Conservation (phyloP, 2,888 invertebrate genomes). For the Lasioglossum zephyrum region DNA sequence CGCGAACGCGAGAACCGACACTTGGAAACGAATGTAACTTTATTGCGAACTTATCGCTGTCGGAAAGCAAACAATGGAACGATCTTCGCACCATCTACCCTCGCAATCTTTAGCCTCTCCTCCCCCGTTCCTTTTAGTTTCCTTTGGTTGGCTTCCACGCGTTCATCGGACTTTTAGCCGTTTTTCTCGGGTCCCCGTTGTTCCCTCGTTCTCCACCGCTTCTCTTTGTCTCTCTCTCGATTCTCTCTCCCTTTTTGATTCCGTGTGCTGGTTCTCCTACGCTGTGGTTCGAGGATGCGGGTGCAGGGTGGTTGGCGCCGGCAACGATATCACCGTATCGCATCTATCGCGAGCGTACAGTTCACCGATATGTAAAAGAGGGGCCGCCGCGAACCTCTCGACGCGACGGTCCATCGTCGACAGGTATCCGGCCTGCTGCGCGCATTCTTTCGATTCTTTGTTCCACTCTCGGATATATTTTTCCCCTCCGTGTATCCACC, state of each 20-base stretch:
- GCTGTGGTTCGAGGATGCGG: slow-evolving; percentile 16
- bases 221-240: slow-evolving; percentile 28
- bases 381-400: slow-evolving; percentile 43
- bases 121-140: slow-evolving; percentile 12
- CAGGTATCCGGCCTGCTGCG: slow-evolving; percentile 54
- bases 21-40: slow-evolving; percentile 83
- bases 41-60: slow-evolving; percentile 84
- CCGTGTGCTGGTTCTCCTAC: not conserved
- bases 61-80: slow-evolving; percentile 81
- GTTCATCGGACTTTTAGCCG: not conserved
- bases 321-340: slow-evolving; percentile 72
- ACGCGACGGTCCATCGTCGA: slow-evolving; percentile 33
- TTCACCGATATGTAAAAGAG: slow-evolving; percentile 76
- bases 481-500: not conserved
- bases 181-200: not conserved
- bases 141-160: slow-evolving; percentile 26
- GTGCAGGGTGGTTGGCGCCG: slow-evolving; percentile 71
- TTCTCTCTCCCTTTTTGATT: not conserved
- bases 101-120: slow-evolving; percentile 71
- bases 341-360: slow-evolving; percentile 74
- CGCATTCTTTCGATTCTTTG: slow-evolving; percentile 52
- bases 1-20: slow-evolving; percentile 62
- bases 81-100: slow-evolving; percentile 73
- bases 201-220: not conserved
- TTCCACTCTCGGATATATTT: slow-evolving; percentile 28